Evolutionary conservation across 2,797 vertebrate species (phyloP), one percentile per base, ranked within the genome.

Genomic region (Morus bassanus): DNA sequence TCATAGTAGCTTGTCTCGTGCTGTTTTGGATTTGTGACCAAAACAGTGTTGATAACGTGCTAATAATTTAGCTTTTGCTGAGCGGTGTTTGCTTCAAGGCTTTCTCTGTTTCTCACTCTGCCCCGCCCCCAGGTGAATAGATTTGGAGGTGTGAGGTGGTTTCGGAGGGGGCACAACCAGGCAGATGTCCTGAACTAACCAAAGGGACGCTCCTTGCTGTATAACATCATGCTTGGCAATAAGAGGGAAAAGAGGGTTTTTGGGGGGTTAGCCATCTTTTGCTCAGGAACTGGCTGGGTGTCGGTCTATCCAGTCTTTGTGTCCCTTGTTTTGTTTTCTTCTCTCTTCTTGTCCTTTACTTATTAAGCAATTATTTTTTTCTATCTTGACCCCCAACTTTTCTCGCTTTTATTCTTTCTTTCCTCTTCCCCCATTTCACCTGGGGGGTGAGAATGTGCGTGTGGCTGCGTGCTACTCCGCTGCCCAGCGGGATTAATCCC

Each of bases 1-100:
- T 39, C 18, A 3, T 4, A 10, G 27, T 18, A 17, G 10, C 18
- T 53, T 24, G 3, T 8, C 35, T 37, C 6, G 18, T 54, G 15
- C n/a, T 19, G 14, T 45, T 79, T 39, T 10, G 19, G 31, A 3
- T 61, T 54, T 74, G 35, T 39, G 35, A 45, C 7, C 28, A 14
- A 56, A 50, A 2, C 54, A 7, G 9, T 6, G 22, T 31, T 74
- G 85, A 7, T 51, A 35, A 57, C 3, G 0, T 0, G 0, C 24
- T 11, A 12, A 18, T 13, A 18, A 16, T 25, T 35, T 11, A 22
- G 7, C 9, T 50, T 43, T 68, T 27, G 17, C 8, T 39, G 28
- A 37, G 18, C 6, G 8, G 24, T 9, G 41, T 50, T 67, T 45
- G 61, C 39, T 21, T 39, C 8, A 18, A 59, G 65, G 17, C 21